Evolutionary conservation across 2,888 invertebrate genomes (phyloP).

Genomic region (Lithosia quadra): DNA sequence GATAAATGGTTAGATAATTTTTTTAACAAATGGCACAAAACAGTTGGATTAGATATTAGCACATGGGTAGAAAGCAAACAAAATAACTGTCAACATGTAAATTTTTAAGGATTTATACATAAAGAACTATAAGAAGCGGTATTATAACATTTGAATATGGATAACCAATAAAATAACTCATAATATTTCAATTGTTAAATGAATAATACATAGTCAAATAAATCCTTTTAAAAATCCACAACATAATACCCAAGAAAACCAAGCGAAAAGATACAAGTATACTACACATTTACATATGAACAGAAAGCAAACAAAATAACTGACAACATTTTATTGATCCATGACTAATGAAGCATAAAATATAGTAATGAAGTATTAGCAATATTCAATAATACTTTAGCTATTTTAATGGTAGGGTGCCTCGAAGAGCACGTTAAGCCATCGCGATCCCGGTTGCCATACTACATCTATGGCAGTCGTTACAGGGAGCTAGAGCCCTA

Average conservation of each 20-base stretch:
- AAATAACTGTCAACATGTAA: neutral
- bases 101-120: neutral
- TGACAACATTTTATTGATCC: too few species aligned
- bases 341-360: too few species aligned
- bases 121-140: neutral
- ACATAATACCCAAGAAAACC: neutral
- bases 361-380: too few species aligned
- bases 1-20: conserved; percentile 1
- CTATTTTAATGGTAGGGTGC: too few species aligned
- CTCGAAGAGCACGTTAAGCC: too few species aligned
- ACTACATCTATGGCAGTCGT: too few species aligned
- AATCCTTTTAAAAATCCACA: neutral
- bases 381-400: too few species aligned
- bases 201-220: too few species aligned
- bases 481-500: too few species aligned
- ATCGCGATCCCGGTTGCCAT: too few species aligned
- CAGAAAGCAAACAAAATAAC: too few species aligned
- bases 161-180: neutral
- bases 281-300: neutral
- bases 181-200: neutral
- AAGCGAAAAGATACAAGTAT: neutral
- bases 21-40: neutral
- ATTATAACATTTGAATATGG: neutral
- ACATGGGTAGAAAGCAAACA: neutral
- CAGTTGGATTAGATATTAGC: neutral